phyloP scores from a whole-genome alignment of 2,888 invertebrate species.

The Arctia plantaginis region DNA sequence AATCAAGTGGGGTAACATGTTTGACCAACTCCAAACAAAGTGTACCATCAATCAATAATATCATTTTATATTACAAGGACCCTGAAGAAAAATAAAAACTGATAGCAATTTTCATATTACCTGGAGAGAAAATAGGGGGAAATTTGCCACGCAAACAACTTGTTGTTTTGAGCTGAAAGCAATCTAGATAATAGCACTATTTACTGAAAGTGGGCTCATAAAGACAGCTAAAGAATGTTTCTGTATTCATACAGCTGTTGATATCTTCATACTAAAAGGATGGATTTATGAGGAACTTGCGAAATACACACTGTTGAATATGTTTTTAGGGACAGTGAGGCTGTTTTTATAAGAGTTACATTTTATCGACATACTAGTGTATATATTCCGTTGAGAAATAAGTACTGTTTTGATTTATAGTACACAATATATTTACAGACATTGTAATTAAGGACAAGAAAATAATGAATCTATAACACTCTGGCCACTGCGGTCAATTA shows the following conservation, averaged over 20 bases:
- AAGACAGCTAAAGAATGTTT: background rate
- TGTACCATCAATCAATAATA: background rate
- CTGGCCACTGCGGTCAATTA: too few species aligned
- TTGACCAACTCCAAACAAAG: background rate
- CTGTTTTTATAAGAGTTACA: background rate
- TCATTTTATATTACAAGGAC: background rate
- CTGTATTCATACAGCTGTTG: background rate
- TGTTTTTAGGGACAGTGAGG: background rate
- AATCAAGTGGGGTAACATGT: too few species aligned
- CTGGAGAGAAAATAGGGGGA: background rate
- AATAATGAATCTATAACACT: too few species aligned
- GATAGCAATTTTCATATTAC: background rate
- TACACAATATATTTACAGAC: too few species aligned
- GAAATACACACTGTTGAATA: background rate
- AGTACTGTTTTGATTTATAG: too few species aligned
- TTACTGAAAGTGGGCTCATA: background rate
- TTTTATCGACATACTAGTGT: too few species aligned
- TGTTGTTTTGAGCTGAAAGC: background rate
- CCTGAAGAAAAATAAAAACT: background rate
- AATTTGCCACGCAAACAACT: background rate
- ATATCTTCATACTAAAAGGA: background rate
- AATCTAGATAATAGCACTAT: constrained; percentile 2
- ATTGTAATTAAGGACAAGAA: too few species aligned
- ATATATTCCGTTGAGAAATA: too few species aligned
- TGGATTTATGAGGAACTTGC: background rate